Base-by-base conservation (phyloP, 2,888 invertebrate species). In the Orchestes rusci region DNA sequence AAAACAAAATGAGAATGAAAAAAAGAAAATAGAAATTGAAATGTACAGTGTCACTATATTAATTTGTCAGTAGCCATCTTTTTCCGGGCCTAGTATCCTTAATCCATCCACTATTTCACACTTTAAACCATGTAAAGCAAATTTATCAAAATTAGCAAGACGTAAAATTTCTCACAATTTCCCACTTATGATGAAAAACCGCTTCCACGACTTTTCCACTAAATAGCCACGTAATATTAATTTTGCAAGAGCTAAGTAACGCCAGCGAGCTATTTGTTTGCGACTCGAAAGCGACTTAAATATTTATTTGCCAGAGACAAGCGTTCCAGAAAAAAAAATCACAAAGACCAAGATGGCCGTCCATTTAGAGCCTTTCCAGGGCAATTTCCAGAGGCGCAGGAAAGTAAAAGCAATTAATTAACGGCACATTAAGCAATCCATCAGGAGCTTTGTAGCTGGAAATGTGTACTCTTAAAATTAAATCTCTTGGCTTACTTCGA, bases 391-490 rank as follows among this genome's bases (percentile, higher is more conserved):
- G 40, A 40, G 41, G 41, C 51, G 44, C 48, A 42, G 48, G 47
- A 47, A 44, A 58, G 56, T n/a, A 54, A 54, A 50, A 53, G 59
- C 58, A 62, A 62, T 62, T 61, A 62, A 62, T 62, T 61, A 62
- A 57, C 57, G 57, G 53, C 56, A 56, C 59, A 59, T 60, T 62
- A 61, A 59, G 59, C 56, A 60, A 62, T 61, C 61, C 60, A 61
- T 62, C 60, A 62, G 56, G 51, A 54, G 52, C 55, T 59, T 60
- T 59, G 41, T 39, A 46, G 42, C 42, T 36, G 45, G 45, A 35
- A 51, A 42, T 48, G 51, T 41, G 49, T 39, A 31, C 43, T 12
- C 27, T 27, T 43, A 47, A 47, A 50, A 47, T 50, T 47, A 50
- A 50, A 46, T 50, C 47, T 41, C 37, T 13, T 36, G 43, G 31